Percentiles rank a stretch among this genome's conserved stretches.
Evolutionary conservation across 1,140 invertebrate species (phyloP).

Genomic region (Brachystomella parvula): DNA sequence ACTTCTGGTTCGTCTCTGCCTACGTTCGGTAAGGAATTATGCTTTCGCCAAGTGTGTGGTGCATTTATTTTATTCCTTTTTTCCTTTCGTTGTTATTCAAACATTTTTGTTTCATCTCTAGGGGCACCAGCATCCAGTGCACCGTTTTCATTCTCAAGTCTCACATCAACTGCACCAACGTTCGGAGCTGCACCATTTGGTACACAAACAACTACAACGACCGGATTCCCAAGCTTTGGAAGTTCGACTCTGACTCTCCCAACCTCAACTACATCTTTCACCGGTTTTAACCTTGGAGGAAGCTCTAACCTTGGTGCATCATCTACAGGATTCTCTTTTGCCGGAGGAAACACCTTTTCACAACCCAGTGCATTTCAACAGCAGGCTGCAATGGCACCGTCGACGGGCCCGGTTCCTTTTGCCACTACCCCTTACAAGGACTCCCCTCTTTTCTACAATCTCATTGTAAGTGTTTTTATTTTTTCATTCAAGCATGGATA

Average conservation of each 20-base stretch:
- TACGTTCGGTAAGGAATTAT: too few species aligned
- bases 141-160: conserved; percentile 28
- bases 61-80: background rate
- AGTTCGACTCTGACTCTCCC: conserved; percentile 17
- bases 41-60: too few species aligned
- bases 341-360: conserved; percentile 3
- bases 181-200: conserved; percentile 21
- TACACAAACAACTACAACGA: conserved; percentile 6
- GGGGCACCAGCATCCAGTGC: conserved; percentile 28
- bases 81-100: background rate
- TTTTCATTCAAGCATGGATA: background rate
- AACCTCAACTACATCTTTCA: conserved; percentile 45
- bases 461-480: conserved; percentile 48
- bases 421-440: conserved; percentile 69
- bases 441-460: conserved; percentile 63
- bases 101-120: background rate
- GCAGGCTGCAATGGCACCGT: background rate
- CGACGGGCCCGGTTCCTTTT: conserved; percentile 58
- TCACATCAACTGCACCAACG: conserved; percentile 13
- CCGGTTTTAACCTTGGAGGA: conserved; percentile 46
- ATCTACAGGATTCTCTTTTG: conserved; percentile 38
- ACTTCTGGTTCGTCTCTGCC: background rate
- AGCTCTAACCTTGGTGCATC: conserved; percentile 46
- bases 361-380: conserved; percentile 15
- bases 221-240: conserved; percentile 21